Percentiles rank a stretch among this genome's conserved stretches.
These are phyloP conservation scores for Noctilio leporinus DNA, from an alignment of 2,113 vertebrate species.

Conservation along the genomic window DNA sequence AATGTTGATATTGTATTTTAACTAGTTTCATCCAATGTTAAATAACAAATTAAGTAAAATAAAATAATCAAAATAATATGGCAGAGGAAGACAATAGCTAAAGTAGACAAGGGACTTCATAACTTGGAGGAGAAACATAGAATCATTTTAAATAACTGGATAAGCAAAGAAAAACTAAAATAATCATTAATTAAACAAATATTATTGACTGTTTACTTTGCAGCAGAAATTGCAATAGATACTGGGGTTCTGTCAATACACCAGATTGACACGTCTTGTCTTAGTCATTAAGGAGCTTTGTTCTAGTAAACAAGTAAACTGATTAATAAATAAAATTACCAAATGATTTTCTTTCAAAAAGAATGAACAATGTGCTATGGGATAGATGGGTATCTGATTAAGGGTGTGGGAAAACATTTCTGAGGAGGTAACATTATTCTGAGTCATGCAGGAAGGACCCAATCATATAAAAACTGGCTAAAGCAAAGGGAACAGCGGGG, in stretches of 20 bases:
- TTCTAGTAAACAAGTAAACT: not conserved
- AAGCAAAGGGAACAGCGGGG: not conserved
- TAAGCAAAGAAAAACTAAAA: not conserved
- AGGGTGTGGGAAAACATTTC: not conserved
- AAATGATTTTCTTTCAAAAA: not conserved
- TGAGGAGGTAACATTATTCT: not conserved
- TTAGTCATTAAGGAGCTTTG: not conserved
- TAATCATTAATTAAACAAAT: not conserved
- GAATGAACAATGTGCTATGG: not conserved
- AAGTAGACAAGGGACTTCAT: not conserved
- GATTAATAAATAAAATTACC: not conserved
- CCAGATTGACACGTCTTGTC: not conserved
- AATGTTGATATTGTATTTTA: not conserved
- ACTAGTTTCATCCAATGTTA: not conserved
- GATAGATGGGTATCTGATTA: not conserved
- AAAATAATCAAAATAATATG: slow-evolving; percentile 1
- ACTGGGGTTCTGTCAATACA: not conserved
- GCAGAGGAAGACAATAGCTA: not conserved
- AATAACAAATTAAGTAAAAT: not conserved
- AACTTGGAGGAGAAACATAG: not conserved
- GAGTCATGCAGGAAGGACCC: not conserved
- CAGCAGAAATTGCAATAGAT: not conserved
- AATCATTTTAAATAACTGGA: not conserved
- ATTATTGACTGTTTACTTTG: not conserved
- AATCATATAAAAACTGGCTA: not conserved